Evolutionary conservation across 2,113 vertebrate genomes (phyloP).

Genomic region (Oriolus oriolus): DNA sequence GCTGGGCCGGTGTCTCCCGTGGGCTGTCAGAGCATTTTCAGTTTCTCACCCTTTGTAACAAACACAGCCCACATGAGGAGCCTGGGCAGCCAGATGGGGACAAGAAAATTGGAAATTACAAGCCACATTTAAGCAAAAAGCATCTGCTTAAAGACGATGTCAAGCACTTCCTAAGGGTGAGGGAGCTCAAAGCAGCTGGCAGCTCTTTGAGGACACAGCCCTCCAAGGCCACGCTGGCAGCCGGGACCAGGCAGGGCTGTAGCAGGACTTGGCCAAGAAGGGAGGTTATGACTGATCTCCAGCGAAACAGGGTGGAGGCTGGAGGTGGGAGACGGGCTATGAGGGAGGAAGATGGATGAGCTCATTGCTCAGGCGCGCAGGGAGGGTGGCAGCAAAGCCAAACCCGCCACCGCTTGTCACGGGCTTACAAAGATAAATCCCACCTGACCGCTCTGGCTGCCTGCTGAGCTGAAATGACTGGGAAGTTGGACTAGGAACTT

Average conservation of each 20-base stretch:
- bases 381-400: background rate
- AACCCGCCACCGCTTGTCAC: background rate
- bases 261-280: background rate
- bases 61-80: background rate
- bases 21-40: background rate
- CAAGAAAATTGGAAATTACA: background rate
- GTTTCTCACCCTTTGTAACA: no score
- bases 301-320: background rate
- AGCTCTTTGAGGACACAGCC: background rate
- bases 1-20: background rate
- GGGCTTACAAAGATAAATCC: background rate
- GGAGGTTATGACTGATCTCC: background rate
- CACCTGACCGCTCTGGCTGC: background rate
- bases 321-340: background rate
- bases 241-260: background rate
- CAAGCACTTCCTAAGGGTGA: background rate
- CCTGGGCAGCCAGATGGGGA: background rate
- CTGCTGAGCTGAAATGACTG: background rate
- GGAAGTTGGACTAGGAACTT: background rate
- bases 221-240: background rate
- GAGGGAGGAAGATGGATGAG: background rate
- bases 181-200: background rate
- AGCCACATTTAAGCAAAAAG: background rate
- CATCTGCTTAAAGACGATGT: no score
- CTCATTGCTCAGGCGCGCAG: background rate